Base-by-base conservation (phyloP, 2,888 invertebrate genomes). In the Callyntrura guangdongensis region DNA sequence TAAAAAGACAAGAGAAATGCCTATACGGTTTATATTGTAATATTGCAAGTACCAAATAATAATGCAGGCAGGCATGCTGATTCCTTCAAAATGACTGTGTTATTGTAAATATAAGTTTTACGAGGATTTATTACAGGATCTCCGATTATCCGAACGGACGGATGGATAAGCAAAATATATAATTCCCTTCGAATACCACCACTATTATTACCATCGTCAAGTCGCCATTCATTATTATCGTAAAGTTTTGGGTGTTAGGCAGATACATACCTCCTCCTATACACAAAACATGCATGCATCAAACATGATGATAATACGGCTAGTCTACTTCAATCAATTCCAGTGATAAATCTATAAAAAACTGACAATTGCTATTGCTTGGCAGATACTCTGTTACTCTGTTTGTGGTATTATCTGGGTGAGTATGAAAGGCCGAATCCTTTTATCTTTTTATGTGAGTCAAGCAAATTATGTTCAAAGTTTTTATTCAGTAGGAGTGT, bases 1-100 rank as follows among this genome's bases (percentile, higher is more conserved):
- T 81, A 72, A 90, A 85, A 67, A 77, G 36, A 36, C 36, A 36
- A 36, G 36, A 4, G 36, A 36, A n/a, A 36, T 53, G 11, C 53
- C 11, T n/a, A n/a, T n/a, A 53, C 53, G 6, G 36, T 36, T 36
- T 36, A 36, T 36, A 36, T 36, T 36, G 6, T 36, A 36, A 2
- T 36, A 36, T 36, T 36, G 36, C 36, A 36, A 36, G 36, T 36
- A 36, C 3, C 36, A 36, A 36, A 6, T 36, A 36, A 36, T 36
- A n/a, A 36, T 36, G 36, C 6, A 36, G 36, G 6, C 36, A 53
- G 53, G 53, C 53, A 53, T 53, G 53, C n/a, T 53, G 11, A 53
- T 53, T 14, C 53, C 53, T 53, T 14, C 36, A 36, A 36, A 36
- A 36, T 36, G 36, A 36, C 36, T 36, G 36, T 36, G 36, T 36